phyloP scores from a whole-genome alignment of 2,888 invertebrate genomes.

The Hermaeophaga mercurialis region DNA sequence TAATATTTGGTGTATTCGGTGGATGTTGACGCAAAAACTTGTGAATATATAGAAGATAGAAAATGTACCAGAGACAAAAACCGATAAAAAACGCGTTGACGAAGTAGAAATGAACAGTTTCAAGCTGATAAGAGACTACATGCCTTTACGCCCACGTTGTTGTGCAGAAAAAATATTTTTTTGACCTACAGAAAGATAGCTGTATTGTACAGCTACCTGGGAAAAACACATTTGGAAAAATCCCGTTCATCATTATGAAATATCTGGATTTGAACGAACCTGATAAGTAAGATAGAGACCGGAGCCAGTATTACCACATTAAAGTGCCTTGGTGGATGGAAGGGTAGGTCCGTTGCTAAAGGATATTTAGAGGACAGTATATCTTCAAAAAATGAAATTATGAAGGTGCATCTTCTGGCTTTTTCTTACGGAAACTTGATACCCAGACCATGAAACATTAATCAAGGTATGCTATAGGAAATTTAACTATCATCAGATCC shows the following conservation, averaged over 20 bases:
- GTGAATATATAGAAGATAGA: too few species aligned
- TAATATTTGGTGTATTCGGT: too few species aligned
- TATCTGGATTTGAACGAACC: conserved; percentile 1
- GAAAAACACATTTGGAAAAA: conserved; percentile 6
- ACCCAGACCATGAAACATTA: conserved; percentile 8
- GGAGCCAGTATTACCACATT: neutral
- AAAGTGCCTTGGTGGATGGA: neutral
- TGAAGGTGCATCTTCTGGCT: conserved; percentile 1
- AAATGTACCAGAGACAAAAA: too few species aligned
- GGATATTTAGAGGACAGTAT: neutral
- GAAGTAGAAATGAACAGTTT: too few species aligned
- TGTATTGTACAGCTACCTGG: conserved; percentile 5
- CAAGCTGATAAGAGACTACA: too few species aligned
- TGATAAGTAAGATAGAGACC: neutral
- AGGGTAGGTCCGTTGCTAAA: neutral
- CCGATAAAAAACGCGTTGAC: too few species aligned
- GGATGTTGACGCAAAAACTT: too few species aligned
- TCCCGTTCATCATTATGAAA: conserved; percentile 4
- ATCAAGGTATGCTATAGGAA: neutral
- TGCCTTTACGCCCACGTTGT: too few species aligned
- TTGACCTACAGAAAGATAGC: neutral
- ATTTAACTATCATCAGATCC: neutral
- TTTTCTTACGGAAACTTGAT: conserved; percentile 6
- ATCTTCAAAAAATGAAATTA: neutral
- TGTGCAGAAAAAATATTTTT: neutral